phyloP scores from a whole-genome alignment of 2,888 invertebrate species.

The Frankliniella intonsa region DNA sequence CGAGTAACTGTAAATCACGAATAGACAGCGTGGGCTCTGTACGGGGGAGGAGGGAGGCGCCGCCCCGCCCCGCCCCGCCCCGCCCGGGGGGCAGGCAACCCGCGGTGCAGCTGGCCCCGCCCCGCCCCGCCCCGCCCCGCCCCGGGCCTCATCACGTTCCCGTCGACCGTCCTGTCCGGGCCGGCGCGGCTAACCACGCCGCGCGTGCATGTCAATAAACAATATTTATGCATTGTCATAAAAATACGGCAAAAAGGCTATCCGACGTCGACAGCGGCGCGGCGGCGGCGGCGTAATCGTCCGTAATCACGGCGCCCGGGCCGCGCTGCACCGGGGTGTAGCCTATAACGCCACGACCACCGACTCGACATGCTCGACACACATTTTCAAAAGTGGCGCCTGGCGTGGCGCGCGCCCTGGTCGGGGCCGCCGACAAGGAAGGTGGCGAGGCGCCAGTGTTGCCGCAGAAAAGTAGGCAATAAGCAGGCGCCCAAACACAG shows the following conservation, averaged over 20 bases:
- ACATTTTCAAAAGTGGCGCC: no score
- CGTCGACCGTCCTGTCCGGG: background rate
- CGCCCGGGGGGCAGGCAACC: no score
- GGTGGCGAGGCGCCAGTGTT: no score
- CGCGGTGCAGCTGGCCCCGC: background rate
- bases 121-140: background rate
- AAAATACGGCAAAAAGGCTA: background rate
- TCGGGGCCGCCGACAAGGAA: no score
- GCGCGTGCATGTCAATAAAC: background rate
- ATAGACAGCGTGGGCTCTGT: background rate
- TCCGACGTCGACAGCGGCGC: background rate
- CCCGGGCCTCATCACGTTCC: background rate
- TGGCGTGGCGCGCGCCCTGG: no score
- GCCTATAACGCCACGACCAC: no score
- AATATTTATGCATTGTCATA: slow-evolving; percentile 13
- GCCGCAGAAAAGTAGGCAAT: no score
- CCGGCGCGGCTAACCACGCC: background rate
- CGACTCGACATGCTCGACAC: no score
- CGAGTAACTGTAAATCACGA: background rate
- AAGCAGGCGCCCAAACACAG: no score
- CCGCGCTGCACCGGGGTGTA: no score
- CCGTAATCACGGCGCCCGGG: background rate
- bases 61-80: no score
- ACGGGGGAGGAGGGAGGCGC: background rate
- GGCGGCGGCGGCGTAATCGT: background rate